These are phyloP conservation scores for Noctua pronuba DNA, from an alignment of 2,888 invertebrate genomes.

Conservation along the genomic window DNA sequence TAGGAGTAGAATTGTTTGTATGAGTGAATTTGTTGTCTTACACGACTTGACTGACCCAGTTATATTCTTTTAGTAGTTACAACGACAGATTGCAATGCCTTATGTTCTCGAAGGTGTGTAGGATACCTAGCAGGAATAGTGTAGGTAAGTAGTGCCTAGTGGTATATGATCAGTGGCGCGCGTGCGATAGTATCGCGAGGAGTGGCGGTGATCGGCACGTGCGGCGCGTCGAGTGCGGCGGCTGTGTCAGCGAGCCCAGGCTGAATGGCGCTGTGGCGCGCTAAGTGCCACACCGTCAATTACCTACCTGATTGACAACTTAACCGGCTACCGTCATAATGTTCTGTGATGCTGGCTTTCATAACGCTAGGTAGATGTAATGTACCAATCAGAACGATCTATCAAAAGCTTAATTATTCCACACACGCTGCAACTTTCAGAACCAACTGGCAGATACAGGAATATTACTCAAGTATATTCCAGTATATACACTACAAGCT, in stretches of 20 bases:
- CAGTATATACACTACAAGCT: background rate
- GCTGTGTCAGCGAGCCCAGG: constrained; percentile 80
- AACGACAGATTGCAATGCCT: background rate
- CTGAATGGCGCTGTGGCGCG: constrained; percentile 75
- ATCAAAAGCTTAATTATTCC: background rate
- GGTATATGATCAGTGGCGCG: constrained; percentile 58
- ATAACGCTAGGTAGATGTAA: background rate
- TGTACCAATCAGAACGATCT: background rate
- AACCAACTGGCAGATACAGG: background rate
- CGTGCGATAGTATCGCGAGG: constrained; percentile 81
- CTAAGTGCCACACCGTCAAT: constrained; percentile 83
- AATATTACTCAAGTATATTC: background rate
- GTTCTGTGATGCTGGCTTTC: constrained; percentile 21
- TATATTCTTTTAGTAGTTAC: background rate
- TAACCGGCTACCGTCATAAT: constrained; percentile 74
- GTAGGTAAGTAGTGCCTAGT: constrained; percentile 45
- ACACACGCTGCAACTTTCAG: background rate
- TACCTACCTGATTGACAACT: constrained; percentile 84
- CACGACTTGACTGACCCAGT: background rate
- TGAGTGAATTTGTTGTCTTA: constrained; percentile 27
- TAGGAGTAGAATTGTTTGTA: constrained; percentile 40
- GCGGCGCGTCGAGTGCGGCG: constrained; percentile 83
- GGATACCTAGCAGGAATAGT: constrained; percentile 24
- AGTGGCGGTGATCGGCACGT: constrained; percentile 88
- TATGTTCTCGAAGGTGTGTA: background rate